Conservation (phyloP, 2,797 vertebrate species). For the Protonibea diacanthus region DNA sequence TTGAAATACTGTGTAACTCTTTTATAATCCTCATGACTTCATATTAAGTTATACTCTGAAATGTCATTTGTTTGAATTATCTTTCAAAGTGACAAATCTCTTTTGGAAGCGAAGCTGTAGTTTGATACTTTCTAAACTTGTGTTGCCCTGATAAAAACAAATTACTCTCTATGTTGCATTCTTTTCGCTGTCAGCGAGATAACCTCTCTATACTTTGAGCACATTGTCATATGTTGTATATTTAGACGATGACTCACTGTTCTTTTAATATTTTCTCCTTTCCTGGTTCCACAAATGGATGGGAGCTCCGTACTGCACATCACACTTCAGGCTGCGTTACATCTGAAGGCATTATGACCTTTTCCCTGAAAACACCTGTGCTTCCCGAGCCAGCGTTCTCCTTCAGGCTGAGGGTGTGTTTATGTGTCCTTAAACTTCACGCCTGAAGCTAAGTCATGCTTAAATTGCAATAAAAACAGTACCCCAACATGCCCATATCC, state of each 20-base stretch:
- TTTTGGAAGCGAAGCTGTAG: constrained; percentile 58
- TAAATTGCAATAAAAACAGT: constrained; percentile 71
- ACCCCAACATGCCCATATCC: constrained; percentile 45
- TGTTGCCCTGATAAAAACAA: constrained; percentile 48
- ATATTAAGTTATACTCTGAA: neutral
- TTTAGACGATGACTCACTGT: constrained; percentile 65
- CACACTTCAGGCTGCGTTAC: constrained; percentile 20
- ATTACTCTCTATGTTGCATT: constrained; percentile 44
- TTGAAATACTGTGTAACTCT: constrained; percentile 7
- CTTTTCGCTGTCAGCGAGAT: constrained; percentile 58
- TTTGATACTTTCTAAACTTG: constrained; percentile 50
- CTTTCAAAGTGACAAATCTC: constrained; percentile 41
- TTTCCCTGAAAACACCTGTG: constrained; percentile 64
- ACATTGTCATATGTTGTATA: constrained; percentile 50
- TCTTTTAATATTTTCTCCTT: constrained; percentile 46
- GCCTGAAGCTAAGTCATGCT: constrained; percentile 62
- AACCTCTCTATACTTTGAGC: constrained; percentile 44
- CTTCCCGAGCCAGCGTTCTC: constrained; percentile 27
- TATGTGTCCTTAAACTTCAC: constrained; percentile 57
- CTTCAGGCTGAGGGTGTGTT: constrained; percentile 49
- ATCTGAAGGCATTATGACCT: constrained; percentile 36
- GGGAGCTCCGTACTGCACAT: constrained; percentile 29
- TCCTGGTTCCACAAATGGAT: constrained; percentile 40
- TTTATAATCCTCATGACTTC: neutral
- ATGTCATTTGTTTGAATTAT: constrained; percentile 46